Evolutionary conservation across 2,113 vertebrate species (phyloP).

Genomic region (Eclectus roratus): DNA sequence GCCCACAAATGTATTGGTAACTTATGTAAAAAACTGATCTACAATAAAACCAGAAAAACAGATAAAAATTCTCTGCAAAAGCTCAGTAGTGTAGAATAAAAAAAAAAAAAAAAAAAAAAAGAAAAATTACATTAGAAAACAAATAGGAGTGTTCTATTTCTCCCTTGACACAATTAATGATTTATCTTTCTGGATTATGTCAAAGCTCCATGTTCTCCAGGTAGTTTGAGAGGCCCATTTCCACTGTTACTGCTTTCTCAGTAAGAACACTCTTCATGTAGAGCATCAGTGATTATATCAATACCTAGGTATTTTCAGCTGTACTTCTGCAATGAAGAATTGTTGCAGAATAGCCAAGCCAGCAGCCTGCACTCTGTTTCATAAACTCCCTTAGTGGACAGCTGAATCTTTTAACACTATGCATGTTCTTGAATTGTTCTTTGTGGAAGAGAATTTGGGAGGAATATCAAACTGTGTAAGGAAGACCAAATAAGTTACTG

Average conservation of each 20-base stretch:
- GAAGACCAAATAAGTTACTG: neutral
- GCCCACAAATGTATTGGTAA: neutral
- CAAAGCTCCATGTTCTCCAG: neutral
- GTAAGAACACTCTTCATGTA: neutral
- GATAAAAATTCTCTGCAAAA: neutral
- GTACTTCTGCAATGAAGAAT: neutral
- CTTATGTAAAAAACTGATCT: neutral
- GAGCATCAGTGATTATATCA: neutral
- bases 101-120: neutral
- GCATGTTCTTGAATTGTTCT: neutral
- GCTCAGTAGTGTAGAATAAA: neutral
- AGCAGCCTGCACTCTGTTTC: neutral
- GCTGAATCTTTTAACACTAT: neutral
- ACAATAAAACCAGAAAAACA: neutral
- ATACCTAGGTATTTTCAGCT: neutral
- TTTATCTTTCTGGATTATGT: neutral
- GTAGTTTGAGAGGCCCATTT: neutral
- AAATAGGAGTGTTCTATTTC: neutral
- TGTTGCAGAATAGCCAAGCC: neutral
- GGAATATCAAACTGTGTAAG: neutral
- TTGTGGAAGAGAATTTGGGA: neutral
- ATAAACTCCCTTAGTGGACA: neutral
- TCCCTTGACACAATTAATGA: neutral
- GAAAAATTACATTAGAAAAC: neutral
- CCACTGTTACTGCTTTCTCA: neutral